Base-by-base conservation (phyloP, 2,797 vertebrate species). In the Borostomias antarcticus region DNA sequence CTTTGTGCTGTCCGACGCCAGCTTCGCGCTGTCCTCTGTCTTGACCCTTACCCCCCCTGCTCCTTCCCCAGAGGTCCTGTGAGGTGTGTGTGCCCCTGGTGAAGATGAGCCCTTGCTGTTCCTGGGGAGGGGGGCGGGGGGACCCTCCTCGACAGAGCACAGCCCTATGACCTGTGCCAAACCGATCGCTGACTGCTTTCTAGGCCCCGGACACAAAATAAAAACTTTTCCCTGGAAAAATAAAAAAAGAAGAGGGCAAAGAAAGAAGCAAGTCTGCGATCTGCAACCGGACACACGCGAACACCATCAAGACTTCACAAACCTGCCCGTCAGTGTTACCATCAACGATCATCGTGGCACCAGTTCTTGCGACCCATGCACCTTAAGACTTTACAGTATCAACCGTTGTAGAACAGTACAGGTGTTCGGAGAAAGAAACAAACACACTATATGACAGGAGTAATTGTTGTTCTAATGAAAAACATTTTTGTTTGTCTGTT, bases 341-440 rank as follows among this genome's bases (percentile, higher is more conserved):
- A 57, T 73, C 71, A 61, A 77, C 73, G 62, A 73, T 73, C 53
- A 48, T 68, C 37, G 40, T 52, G 66, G 67, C 79, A 66, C 67
- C 56, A 21, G 56, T 67, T 69, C 64, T 83, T 4, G 77, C 87
- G 86, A 89, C 10, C 87, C 73, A 88, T 83, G 91, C 94, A 93
- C 93, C 94, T 93, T 94, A 93, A 79, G 89, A 90, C 89, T 88
- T 86, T 74, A 73, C 63, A 73, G 71, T 81, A 79, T 89, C 86
- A 87, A 86, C 83, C 75, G 72, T 75, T 75, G 83, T 81, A 76
- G 77, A 84, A 68, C 73, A 73, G 69, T 71, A 74, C 77, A 79
- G 67, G 80, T 70, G 70, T 5, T 9, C 11, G 28, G 32, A 53
- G 5, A 57, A 52, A 19, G 32, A 19, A 28, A 33, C 58, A 59